These are phyloP conservation scores for Nematopogon swammerdamellus DNA, from an alignment of 2,888 invertebrate genomes.

Conservation along the genomic window DNA sequence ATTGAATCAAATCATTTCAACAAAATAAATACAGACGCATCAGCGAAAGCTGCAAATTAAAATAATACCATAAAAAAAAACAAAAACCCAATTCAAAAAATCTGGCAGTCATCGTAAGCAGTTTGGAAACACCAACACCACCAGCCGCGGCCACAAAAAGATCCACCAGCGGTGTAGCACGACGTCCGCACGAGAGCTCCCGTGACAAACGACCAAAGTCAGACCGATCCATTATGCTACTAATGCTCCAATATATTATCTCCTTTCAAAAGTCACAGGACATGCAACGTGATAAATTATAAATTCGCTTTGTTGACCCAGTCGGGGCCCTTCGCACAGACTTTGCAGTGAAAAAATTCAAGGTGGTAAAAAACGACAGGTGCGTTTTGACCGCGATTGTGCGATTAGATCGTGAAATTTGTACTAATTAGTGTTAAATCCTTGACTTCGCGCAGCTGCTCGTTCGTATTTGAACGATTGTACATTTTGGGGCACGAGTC, in stretches of 20 bases:
- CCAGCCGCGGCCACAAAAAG: neutral
- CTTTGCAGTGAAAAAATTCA: neutral
- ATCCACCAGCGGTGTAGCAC: too few species aligned
- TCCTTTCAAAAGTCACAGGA: conserved; percentile 31
- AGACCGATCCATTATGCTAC: conserved; percentile 43
- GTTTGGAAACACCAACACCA: neutral
- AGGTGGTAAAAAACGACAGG: conserved; percentile 1
- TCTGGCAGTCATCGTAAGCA: too few species aligned
- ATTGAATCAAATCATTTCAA: too few species aligned
- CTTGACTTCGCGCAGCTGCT: neutral
- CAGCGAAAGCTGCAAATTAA: too few species aligned
- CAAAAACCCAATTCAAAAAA: too few species aligned
- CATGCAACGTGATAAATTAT: conserved; percentile 35
- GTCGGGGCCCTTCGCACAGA: neutral
- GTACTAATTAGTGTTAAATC: neutral
- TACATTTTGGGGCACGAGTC: too few species aligned
- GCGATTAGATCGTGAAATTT: neutral
- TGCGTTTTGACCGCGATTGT: neutral
- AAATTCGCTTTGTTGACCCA: neutral
- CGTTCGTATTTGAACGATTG: too few species aligned
- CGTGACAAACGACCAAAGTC: conserved; percentile 38
- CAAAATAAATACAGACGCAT: too few species aligned
- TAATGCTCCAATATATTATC: conserved; percentile 51
- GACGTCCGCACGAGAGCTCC: neutral
- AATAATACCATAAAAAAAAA: too few species aligned